phyloP scores from a whole-genome alignment of 2,888 invertebrate species.

The Yponomeuta evonymella region DNA sequence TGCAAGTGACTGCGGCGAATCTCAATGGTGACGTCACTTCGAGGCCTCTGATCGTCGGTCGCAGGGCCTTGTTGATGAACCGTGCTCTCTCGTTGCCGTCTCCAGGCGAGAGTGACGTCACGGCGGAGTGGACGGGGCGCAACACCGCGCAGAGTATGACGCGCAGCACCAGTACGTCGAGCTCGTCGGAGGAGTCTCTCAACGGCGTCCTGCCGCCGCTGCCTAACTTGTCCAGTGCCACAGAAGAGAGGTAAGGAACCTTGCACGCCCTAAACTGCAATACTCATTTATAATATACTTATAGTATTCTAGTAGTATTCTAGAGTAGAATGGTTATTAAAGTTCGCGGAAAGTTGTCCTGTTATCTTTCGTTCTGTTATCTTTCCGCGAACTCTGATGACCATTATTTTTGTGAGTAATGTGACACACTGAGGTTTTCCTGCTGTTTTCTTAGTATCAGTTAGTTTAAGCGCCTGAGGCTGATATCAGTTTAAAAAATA shows the following conservation, averaged over 20 bases:
- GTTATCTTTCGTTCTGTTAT: too few species aligned
- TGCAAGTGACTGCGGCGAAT: constrained; percentile 67
- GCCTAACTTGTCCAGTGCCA: constrained; percentile 34
- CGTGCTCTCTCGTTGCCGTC: constrained; percentile 61
- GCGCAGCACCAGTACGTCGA: constrained; percentile 56
- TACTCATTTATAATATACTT: not conserved
- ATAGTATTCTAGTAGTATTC: too few species aligned
- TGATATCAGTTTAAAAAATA: too few species aligned
- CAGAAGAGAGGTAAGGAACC: constrained; percentile 54
- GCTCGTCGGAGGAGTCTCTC: constrained; percentile 61
- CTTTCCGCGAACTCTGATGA: too few species aligned
- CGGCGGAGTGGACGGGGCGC: constrained; percentile 58
- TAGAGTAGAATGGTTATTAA: too few species aligned
- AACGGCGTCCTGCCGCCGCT: constrained; percentile 39
- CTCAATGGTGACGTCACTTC: constrained; percentile 59
- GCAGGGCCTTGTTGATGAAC: constrained; percentile 62
- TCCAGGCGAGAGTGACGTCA: constrained; percentile 61
- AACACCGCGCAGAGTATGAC: constrained; percentile 54
- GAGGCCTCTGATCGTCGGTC: constrained; percentile 62
- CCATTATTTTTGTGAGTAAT: too few species aligned
- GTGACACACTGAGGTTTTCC: too few species aligned
- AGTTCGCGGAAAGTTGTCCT: too few species aligned
- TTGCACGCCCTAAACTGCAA: not conserved
- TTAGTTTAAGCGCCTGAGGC: too few species aligned
- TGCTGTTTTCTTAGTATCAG: too few species aligned